Evolutionary conservation across 2,797 vertebrate species (phyloP), one percentile per base, ranked within the genome.

Genomic region (Mallotus villosus): DNA sequence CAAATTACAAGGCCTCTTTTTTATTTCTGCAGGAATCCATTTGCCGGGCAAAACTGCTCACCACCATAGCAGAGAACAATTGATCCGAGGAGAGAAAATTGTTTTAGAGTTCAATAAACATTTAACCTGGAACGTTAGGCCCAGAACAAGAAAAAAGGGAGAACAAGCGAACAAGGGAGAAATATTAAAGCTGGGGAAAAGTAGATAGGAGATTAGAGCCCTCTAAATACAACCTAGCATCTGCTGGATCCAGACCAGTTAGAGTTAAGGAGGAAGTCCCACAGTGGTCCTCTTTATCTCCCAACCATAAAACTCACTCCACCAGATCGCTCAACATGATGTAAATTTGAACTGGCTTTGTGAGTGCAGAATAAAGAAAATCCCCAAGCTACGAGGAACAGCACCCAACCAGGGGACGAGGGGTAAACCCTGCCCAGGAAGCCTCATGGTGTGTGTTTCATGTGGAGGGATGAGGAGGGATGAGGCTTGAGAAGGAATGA

Each of bases 91-190:
- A 81, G 73, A 76, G 85, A 84, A 88, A 85, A 84, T 86, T 81
- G 86, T 86, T 85, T 88, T 70, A 65, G 74, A 84, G 83, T 86
- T 86, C 86, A 88, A 85, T 86, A 88, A 85, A 86, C 86, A 85
- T 86, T 86, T 86, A 81, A 85, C 85, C 86, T 68, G 82, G 75
- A 83, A 82, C 77, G 79, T 78, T 85, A 71, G 32, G 41, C 41
- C 41, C 41, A 46, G 2, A 46, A 8, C 41, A 46, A 67, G 67
- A 57, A 21, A 66, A 72, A 65, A 55, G 62, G 72, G 57, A 68
- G 63, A 67, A 67, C 71, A 64, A 74, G 71, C 61, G 60, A 75
- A 67, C 7, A 19, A 19, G 8, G 53, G 66, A 60, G 41, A 71
- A 61, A n/a, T 5, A 22, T 46, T 25, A 41, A 64, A 60, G 32